These are phyloP conservation scores for Nannoperca obscura DNA, from an alignment of 2,797 vertebrate genomes.

Conservation along the genomic window DNA sequence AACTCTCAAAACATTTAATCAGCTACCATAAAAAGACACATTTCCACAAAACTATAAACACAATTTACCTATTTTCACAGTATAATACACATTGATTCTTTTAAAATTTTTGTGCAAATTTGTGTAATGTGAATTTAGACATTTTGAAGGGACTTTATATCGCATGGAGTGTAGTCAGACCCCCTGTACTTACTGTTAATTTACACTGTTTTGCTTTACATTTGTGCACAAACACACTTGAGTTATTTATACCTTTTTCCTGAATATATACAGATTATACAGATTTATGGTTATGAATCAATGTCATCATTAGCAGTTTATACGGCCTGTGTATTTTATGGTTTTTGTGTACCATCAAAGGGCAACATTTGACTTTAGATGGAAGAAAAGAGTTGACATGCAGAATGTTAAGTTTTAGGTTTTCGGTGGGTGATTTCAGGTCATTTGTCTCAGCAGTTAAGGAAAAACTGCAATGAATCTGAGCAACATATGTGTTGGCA, in stretches of 20 bases:
- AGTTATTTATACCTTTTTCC: not conserved
- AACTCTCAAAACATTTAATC: not conserved
- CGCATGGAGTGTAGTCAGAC: not conserved
- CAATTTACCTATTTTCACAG: too few relatives aligned
- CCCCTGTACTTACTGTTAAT: not conserved
- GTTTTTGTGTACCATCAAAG: not conserved
- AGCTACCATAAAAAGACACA: not conserved
- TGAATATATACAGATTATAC: not conserved
- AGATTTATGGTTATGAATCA: not conserved
- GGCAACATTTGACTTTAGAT: not conserved
- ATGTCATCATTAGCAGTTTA: not conserved
- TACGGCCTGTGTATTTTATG: not conserved
- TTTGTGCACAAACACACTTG: not conserved
- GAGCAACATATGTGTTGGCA: constrained; percentile 36
- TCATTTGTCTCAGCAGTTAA: constrained; percentile 28
- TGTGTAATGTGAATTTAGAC: too few relatives aligned
- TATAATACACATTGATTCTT: not conserved
- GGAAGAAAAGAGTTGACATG: not conserved
- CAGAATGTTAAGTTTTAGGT: not conserved
- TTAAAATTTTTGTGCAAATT: not conserved
- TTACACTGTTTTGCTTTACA: not conserved
- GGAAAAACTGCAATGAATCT: constrained; percentile 37
- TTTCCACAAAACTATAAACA: not conserved
- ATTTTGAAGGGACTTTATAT: too few relatives aligned
- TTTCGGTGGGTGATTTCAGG: constrained; percentile 3